phyloP scores from a whole-genome alignment of 2,888 invertebrate genomes.

The Tenthredo livida region DNA sequence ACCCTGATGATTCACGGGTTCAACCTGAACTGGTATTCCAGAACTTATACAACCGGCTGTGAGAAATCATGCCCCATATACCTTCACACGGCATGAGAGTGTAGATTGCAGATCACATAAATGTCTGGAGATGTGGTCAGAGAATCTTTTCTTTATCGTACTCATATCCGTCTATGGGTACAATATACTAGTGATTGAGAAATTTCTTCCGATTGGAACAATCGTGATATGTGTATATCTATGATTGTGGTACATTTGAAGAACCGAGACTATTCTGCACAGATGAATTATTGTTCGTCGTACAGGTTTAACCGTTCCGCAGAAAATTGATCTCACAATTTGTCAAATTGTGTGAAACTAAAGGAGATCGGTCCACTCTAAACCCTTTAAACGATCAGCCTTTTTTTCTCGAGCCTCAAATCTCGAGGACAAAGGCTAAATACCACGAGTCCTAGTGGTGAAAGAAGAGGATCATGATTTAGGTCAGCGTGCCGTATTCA shows the following conservation, averaged over 20 bases:
- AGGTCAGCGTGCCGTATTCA: neutral
- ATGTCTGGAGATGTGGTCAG: neutral
- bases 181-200: neutral
- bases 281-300: neutral
- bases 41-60: conserved; percentile 17
- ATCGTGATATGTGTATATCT: neutral
- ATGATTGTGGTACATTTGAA: neutral
- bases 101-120: neutral
- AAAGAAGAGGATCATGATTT: neutral
- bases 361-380: neutral
- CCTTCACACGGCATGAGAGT: too few relatives aligned
- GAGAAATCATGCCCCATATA: conserved; percentile 25
- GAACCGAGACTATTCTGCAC: neutral
- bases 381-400: neutral
- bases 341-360: neutral
- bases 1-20: neutral
- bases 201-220: neutral
- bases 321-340: neutral
- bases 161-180: neutral
- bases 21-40: neutral
- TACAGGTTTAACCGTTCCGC: neutral
- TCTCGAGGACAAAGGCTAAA: neutral
- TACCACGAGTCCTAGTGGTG: neutral
- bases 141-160: neutral
- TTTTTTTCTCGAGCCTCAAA: neutral